phyloP scores from a whole-genome alignment of 2,113 vertebrate species.

The Limnothrissa miodon region DNA sequence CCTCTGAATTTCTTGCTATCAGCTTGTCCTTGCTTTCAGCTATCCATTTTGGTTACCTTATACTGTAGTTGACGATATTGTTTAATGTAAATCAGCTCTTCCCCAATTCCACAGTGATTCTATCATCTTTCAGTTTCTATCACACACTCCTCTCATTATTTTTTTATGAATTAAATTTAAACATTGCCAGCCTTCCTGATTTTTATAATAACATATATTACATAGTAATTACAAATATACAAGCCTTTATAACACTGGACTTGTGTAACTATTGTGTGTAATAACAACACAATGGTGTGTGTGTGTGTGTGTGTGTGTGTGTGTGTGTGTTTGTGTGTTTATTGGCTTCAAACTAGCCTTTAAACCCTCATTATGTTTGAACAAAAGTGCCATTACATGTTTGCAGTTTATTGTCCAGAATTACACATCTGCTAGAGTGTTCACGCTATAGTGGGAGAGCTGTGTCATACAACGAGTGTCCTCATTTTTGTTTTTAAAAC shows the following conservation, averaged over 20 bases:
- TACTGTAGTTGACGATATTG: not conserved
- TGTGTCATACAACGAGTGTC: not conserved
- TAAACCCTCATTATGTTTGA: too few species aligned
- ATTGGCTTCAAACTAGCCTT: too few species aligned
- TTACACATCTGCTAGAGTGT: not conserved
- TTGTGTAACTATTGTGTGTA: not conserved
- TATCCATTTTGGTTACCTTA: not conserved
- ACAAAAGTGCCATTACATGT: too few species aligned
- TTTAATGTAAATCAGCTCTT: not conserved
- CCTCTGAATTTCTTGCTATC: too few species aligned
- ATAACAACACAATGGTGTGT: not conserved
- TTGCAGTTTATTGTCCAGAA: not conserved
- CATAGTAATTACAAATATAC: not conserved
- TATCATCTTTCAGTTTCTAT: not conserved
- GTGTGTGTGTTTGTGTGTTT: too few species aligned
- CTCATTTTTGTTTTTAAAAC: not conserved
- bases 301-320: too few species aligned
- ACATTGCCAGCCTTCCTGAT: not conserved
- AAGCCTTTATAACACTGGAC: not conserved
- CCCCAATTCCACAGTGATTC: not conserved
- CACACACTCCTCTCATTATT: not conserved
- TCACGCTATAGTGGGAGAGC: not conserved
- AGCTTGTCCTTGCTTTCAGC: not conserved
- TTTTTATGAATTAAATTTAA: not conserved
- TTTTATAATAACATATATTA: too few species aligned